These are phyloP conservation scores for Myotis myotis DNA, from an alignment of 2,797 vertebrate species.

Conservation along the genomic window DNA sequence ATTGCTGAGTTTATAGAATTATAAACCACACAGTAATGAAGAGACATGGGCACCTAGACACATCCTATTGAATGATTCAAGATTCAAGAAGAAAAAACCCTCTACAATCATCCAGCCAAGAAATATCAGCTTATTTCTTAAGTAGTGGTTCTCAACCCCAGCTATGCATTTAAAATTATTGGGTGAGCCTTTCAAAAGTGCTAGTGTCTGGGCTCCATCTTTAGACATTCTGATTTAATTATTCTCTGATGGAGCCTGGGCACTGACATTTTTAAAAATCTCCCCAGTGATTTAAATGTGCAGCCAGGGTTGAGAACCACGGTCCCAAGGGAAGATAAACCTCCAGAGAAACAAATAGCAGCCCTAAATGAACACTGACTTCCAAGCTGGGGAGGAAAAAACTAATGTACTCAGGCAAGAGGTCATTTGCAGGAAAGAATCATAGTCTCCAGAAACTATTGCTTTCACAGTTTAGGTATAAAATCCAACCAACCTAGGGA, in stretches of 20 bases:
- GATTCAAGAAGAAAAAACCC: background rate
- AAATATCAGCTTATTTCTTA: background rate
- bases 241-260: background rate
- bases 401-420: background rate
- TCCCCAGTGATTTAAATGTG: background rate
- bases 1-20: background rate
- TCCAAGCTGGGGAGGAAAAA: background rate
- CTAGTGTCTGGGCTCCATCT: background rate
- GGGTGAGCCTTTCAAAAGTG: background rate
- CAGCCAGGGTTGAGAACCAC: background rate
- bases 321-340: background rate
- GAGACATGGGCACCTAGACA: background rate
- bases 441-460: background rate
- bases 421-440: background rate
- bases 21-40: background rate
- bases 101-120: background rate
- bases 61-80: background rate
- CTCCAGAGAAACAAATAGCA: conserved; percentile 14
- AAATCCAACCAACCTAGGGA: background rate
- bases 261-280: background rate
- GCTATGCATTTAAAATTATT: background rate
- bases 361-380: background rate
- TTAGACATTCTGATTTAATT: conserved; percentile 17
- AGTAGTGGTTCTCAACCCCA: background rate
- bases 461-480: background rate